Percentiles rank a stretch among this genome's conserved stretches.
Conservation (phyloP, 2,113 vertebrate species). For the Grammomys surdaster region DNA sequence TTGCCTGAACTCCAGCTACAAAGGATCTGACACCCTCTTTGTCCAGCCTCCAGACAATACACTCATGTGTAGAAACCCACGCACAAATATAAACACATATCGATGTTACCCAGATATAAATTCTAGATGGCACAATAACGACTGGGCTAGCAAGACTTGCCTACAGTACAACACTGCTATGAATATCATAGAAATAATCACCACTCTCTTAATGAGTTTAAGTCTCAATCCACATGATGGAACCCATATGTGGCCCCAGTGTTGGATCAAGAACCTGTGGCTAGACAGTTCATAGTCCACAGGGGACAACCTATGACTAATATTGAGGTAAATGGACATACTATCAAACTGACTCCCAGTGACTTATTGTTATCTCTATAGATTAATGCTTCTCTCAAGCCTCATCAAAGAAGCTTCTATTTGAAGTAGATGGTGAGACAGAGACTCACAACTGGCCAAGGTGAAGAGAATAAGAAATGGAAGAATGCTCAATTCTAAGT, state of each 20-base stretch:
- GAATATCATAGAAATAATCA: neutral
- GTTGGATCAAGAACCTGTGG: neutral
- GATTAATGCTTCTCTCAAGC: neutral
- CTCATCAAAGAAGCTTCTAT: neutral
- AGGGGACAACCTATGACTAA: neutral
- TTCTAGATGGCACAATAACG: neutral
- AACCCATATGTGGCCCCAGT: neutral
- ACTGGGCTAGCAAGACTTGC: neutral
- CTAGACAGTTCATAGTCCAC: neutral
- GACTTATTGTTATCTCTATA: too few relatives aligned
- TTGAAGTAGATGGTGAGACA: neutral
- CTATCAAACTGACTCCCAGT: neutral
- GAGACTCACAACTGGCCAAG: neutral
- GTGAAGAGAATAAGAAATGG: neutral
- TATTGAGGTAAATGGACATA: neutral
- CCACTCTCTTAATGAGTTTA: neutral
- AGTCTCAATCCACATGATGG: neutral
- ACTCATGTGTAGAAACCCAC: neutral
- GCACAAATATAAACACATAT: neutral
- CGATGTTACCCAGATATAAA: neutral
- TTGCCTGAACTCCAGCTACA: neutral
- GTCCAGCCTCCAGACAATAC: neutral
- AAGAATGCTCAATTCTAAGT: neutral
- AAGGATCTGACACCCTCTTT: neutral
- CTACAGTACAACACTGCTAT: neutral